Base-by-base conservation (phyloP, 2,113 vertebrate genomes). In the Dascyllus trimaculatus region DNA sequence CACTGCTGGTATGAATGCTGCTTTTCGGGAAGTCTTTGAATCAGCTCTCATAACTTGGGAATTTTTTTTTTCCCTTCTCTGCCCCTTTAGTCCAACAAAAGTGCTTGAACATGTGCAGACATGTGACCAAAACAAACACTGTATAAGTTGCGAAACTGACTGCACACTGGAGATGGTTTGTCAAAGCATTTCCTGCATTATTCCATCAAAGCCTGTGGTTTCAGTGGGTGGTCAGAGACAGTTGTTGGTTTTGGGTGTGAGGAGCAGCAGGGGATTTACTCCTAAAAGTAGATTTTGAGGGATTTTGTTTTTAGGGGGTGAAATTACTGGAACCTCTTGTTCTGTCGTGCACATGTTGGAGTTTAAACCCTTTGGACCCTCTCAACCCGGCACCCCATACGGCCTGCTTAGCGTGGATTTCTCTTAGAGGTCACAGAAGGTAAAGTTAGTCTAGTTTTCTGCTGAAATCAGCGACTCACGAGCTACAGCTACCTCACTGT, bases 221-320 rank as follows among this genome's bases (percentile, higher is more conserved):
- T 72, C 51, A 84, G 79, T 82, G 80, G 80, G 66, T 75, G 85
- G 69, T 67, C 58, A 7, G 38, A 65, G 86, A 85, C 79, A 85
- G 84, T 90, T 91, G 80, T 87, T 91, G 22, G 74, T 79, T 85
- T 85, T 87, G 89, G 86, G 90, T 91, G 89, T 84, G 88, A 92
- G 49, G 78, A 88, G 57, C 69, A 75, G 78, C 56, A 62, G 75
- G 82, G 85, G 90, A 84, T 88, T 92, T 85, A 75, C n/a, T 75
- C 75, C 59, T 78, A 18, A 82, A 84, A 92, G 88, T 71, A 91
- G 88, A 90, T 90, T 91, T 90, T 60, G 40, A 79, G 74, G 85
- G 91, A 91, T 92, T 90, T 91, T 21, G 43, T 85, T 84, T 90
- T 81, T 71, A 4, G 40, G 78, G 71, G 67, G 29, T 1, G 24